Conservation (phyloP, 2,113 vertebrate species). For the Protobothrops flavoviridis region DNA sequence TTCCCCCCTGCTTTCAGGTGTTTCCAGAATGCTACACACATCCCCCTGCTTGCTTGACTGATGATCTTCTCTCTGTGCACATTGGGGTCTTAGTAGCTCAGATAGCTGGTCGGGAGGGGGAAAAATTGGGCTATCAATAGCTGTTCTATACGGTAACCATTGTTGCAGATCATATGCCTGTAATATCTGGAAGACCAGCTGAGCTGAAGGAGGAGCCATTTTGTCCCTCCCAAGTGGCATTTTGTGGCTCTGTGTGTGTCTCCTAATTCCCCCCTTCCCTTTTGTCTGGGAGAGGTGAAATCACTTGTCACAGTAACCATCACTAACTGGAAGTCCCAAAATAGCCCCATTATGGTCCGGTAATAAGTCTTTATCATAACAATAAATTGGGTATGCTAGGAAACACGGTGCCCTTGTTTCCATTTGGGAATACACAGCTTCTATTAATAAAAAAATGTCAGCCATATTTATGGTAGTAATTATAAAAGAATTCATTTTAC, state of each 20-base stretch:
- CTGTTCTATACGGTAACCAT: not conserved
- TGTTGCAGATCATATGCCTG: not conserved
- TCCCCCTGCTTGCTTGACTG: not conserved
- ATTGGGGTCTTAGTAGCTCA: not conserved
- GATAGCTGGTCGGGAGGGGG: not conserved
- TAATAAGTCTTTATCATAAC: not conserved
- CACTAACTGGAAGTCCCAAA: conserved; percentile 4
- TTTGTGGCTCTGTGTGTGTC: not conserved
- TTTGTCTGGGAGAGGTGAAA: not conserved
- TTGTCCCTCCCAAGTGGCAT: too few relatives aligned
- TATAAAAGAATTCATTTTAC: not conserved
- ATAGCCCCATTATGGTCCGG: not conserved
- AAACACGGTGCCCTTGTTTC: not conserved
- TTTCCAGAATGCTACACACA: not conserved
- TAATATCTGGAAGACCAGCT: not conserved
- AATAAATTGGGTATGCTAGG: not conserved
- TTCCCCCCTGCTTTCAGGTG: not conserved
- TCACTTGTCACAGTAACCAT: not conserved
- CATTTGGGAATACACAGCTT: not conserved
- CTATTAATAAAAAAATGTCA: not conserved
- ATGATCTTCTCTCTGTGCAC: not conserved
- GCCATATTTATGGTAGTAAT: not conserved
- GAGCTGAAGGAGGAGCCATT: not conserved
- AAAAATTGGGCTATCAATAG: not conserved
- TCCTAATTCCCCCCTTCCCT: not conserved